Percentiles rank a stretch among this genome's conserved stretches.
phyloP scores from a whole-genome alignment of 2,113 vertebrate species.

The Formicarius rufipectus region DNA sequence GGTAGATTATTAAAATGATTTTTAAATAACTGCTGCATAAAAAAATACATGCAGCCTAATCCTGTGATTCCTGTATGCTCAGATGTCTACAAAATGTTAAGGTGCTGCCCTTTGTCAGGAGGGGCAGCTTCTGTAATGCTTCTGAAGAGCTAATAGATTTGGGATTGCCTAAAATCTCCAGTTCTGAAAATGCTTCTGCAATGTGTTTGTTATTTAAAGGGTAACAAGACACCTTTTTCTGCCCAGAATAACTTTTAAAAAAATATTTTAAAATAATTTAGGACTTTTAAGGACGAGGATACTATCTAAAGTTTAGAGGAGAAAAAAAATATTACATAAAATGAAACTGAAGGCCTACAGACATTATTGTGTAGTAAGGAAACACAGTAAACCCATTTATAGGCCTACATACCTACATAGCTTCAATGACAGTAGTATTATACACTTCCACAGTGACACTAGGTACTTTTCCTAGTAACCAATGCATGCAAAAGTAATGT shows the following conservation, averaged over 20 bases:
- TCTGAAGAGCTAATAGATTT: background rate
- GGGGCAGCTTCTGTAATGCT: background rate
- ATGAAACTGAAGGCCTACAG: background rate
- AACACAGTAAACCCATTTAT: background rate
- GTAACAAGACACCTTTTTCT: background rate
- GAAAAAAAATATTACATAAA: background rate
- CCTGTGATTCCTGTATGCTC: background rate
- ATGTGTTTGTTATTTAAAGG: background rate
- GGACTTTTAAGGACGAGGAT: background rate
- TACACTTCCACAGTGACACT: background rate
- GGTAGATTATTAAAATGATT: background rate
- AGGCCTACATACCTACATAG: background rate
- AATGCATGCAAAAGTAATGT: background rate
- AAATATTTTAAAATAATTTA: background rate
- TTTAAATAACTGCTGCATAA: background rate
- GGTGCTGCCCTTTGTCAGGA: background rate
- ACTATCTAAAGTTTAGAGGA: background rate
- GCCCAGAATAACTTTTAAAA: background rate
- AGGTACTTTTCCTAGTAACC: background rate
- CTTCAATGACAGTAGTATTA: background rate
- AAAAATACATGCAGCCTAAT: background rate
- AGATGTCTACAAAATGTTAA: background rate
- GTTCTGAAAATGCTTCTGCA: background rate
- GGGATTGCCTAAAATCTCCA: background rate
- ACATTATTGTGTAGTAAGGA: background rate